phyloP scores from a whole-genome alignment of 2,888 invertebrate species.

The Sminthurides aquaticus region DNA sequence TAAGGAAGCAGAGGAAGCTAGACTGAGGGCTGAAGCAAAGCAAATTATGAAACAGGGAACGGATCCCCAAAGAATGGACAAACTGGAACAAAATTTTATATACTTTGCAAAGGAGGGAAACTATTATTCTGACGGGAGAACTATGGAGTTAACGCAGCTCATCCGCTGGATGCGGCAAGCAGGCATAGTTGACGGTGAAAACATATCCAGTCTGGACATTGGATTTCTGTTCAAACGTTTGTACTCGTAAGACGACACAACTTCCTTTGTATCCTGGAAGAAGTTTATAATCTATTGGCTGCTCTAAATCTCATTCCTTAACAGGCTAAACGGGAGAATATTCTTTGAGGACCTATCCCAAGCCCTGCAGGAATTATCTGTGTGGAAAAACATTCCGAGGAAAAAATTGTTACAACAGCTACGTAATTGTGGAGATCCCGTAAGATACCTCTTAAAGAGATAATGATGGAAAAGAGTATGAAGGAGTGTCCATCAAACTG shows the following conservation, averaged over 20 bases:
- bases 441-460: background rate
- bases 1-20: conserved; percentile 8
- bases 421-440: conserved; percentile 8
- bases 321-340: conserved; percentile 14
- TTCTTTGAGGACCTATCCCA: conserved; percentile 15
- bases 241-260: conserved; percentile 13
- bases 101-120: conserved; percentile 20
- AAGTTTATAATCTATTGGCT: too few species aligned
- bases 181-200: conserved; percentile 9
- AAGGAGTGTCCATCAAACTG: background rate
- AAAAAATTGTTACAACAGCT: conserved; percentile 4
- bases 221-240: conserved; percentile 18
- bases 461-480: background rate
- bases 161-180: conserved; percentile 24
- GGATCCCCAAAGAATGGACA: background rate
- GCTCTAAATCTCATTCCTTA: too few species aligned
- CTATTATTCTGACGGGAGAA: conserved; percentile 14
- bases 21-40: background rate
- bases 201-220: conserved; percentile 12
- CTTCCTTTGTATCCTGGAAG: too few species aligned
- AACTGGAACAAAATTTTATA: conserved; percentile 7
- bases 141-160: conserved; percentile 12
- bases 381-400: conserved; percentile 11
- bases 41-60: conserved; percentile 7
- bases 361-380: conserved; percentile 3